phyloP scores from a whole-genome alignment of 2,113 vertebrate species.

The Tragulus kanchil region DNA sequence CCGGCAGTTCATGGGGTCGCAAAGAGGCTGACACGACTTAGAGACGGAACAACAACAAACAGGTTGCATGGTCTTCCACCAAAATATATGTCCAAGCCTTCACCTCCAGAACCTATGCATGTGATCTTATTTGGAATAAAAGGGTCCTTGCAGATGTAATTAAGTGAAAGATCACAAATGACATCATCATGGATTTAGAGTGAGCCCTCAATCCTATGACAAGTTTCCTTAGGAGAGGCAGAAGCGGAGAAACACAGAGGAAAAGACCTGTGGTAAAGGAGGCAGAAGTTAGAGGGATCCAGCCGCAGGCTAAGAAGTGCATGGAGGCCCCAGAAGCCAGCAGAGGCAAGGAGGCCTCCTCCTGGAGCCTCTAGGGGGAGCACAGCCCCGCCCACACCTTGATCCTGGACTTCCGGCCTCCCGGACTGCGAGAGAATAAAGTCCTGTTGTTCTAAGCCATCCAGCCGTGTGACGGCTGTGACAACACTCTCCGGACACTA shows the following conservation, averaged over 20 bases:
- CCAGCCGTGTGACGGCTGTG: background rate
- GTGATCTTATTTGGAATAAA: background rate
- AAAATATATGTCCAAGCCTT: background rate
- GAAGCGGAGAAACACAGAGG: background rate
- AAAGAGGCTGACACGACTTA: too few relatives aligned
- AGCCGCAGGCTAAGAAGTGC: background rate
- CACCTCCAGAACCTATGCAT: background rate
- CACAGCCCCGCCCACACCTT: background rate
- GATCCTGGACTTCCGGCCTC: background rate
- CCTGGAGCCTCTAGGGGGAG: background rate
- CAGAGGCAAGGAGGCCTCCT: too few relatives aligned
- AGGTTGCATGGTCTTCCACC: background rate
- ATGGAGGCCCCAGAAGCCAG: background rate
- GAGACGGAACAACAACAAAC: background rate
- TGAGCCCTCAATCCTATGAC: background rate
- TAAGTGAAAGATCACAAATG: background rate
- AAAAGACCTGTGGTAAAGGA: background rate
- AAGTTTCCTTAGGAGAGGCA: background rate
- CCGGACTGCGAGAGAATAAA: background rate
- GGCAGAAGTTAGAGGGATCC: background rate
- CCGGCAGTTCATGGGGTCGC: too few relatives aligned
- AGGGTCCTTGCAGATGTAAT: background rate
- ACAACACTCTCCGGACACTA: background rate
- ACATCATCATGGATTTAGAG: background rate
- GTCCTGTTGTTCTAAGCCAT: background rate